Conservation (phyloP, 2,113 vertebrate species). For the Epinephelus moara region DNA sequence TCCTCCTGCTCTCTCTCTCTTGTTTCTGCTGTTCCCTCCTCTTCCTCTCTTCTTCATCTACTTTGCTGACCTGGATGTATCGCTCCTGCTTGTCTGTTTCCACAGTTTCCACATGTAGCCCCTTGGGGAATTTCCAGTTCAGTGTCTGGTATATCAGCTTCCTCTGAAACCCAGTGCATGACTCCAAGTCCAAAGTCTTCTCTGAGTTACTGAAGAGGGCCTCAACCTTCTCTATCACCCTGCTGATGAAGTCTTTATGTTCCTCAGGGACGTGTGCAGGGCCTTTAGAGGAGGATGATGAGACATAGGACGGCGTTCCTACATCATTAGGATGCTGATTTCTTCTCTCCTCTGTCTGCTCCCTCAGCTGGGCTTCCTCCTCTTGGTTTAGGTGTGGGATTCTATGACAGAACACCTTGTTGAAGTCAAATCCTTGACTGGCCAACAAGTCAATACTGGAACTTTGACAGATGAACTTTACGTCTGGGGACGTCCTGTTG, state of each 20-base stretch:
- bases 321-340: constrained; percentile 92
- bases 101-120: constrained; percentile 96
- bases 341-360: constrained; percentile 94
- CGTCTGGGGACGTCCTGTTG: constrained; percentile 94
- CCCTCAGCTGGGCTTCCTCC: constrained; percentile 93
- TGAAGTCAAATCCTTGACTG: constrained; percentile 99
- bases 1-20: constrained; percentile 94
- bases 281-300: constrained; percentile 89
- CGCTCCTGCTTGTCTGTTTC: constrained; percentile 98
- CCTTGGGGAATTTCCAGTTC: constrained; percentile 98
- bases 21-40: constrained; percentile 92
- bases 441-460: constrained; percentile 99
- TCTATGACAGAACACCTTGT: constrained; percentile 97
- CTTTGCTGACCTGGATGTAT: constrained; percentile 94
- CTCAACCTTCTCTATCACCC: constrained; percentile 92
- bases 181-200: constrained; percentile 90
- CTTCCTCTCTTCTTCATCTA: constrained; percentile 95
- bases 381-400: constrained; percentile 98
- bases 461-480: constrained; percentile 99
- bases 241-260: constrained; percentile 94
- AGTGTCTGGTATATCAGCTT: constrained; percentile 99
- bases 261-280: constrained; percentile 92
- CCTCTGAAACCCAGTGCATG: constrained; percentile 97
- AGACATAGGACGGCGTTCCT: constrained; percentile 86
- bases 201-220: constrained; percentile 88